These are phyloP conservation scores for Eremophila alpestris DNA, from an alignment of 2,797 vertebrate genomes.

Conservation along the genomic window DNA sequence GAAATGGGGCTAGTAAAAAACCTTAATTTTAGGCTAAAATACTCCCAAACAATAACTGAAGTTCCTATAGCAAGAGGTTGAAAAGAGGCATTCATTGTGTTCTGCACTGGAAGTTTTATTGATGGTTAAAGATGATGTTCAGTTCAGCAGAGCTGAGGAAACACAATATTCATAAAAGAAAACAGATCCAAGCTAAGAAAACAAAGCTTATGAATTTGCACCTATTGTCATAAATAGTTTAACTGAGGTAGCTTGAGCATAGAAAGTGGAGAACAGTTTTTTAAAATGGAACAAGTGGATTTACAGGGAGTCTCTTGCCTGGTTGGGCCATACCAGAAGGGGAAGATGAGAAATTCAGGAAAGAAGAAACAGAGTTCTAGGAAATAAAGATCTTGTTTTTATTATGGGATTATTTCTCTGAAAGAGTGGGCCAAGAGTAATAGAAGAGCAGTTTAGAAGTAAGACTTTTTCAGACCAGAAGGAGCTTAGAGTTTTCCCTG, in stretches of 20 bases:
- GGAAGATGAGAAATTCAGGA: background rate
- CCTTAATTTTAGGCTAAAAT: background rate
- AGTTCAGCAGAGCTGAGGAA: background rate
- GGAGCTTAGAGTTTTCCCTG: background rate
- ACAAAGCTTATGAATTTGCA: background rate
- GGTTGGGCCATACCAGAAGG: accelerated
- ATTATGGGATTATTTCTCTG: background rate
- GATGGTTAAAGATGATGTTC: background rate
- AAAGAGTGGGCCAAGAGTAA: background rate
- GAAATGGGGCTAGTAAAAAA: accelerated
- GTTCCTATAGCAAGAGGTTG: background rate
- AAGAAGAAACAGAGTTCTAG: background rate
- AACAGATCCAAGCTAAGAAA: background rate
- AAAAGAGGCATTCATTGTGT: background rate
- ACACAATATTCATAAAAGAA: background rate
- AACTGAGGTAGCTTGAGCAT: background rate
- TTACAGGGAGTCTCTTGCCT: background rate
- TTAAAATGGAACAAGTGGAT: background rate
- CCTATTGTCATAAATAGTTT: background rate
- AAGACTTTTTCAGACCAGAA: background rate
- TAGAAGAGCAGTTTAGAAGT: background rate
- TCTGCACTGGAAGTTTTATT: background rate
- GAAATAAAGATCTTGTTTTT: background rate
- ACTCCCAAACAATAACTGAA: background rate
- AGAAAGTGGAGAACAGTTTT: background rate